These are phyloP conservation scores for Anguilla megastoma DNA, from an alignment of 2,797 vertebrate genomes.

Conservation along the genomic window DNA sequence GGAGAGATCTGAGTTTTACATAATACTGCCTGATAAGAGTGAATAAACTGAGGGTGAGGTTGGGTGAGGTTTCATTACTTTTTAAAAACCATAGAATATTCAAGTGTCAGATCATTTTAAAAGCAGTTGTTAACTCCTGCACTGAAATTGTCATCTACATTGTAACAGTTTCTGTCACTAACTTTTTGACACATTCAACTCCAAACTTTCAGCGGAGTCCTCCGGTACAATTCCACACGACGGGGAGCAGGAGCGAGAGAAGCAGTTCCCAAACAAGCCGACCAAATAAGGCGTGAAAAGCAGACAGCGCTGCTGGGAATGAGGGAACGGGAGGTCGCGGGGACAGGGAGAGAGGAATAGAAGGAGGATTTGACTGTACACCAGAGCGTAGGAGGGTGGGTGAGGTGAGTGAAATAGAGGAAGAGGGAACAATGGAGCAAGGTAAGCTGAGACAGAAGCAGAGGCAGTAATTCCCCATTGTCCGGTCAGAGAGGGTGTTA, in stretches of 20 bases:
- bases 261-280: not conserved
- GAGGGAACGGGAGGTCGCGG: not conserved
- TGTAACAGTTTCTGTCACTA: not conserved
- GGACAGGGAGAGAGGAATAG: not conserved
- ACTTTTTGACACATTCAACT: not conserved
- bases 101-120: slow-evolving; percentile 1
- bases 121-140: not conserved
- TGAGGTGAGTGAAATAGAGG: not conserved
- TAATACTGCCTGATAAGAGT: not conserved
- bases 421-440: not conserved
- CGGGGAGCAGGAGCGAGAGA: not conserved
- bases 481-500: slow-evolving; percentile 8
- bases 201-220: not conserved
- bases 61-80: not conserved
- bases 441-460: not conserved
- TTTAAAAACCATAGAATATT: not conserved
- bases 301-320: not conserved
- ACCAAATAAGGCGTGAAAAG: not conserved
- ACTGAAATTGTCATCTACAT: not conserved
- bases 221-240: not conserved
- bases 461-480: not conserved
- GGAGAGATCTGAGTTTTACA: not conserved
- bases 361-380: not conserved
- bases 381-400: not conserved
- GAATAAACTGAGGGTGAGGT: not conserved